Base-by-base conservation (phyloP, 2,888 invertebrate species). In the Ectropis crepuscularia region DNA sequence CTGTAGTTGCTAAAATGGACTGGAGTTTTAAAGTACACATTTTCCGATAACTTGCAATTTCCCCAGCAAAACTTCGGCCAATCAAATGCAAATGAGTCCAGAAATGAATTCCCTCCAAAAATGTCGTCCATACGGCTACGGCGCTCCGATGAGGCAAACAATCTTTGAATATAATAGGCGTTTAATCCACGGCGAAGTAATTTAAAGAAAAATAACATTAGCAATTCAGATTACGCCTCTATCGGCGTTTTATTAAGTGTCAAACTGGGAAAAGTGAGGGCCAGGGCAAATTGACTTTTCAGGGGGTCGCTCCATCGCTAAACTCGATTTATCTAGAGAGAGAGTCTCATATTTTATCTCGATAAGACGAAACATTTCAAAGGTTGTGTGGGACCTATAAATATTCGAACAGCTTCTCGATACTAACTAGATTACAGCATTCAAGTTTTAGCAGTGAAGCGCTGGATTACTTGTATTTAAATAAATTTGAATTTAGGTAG, bases 131-230 rank as follows among this genome's bases (percentile, higher is more conserved):
- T 75, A 36, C 57, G 67, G 77, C 77, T 78, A 82, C 79, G 80
- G 75, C 74, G 78, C 76, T 70, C 73, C 84, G 81, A 87, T 87
- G 80, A 81, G 76, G 81, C 83, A 81, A 86, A 85, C 86, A 87
- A 81, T 86, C 86, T 85, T 81, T 82, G 85, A 85, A 86, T 88
- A 88, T 89, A 86, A 90, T 87, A 84, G 86, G 80, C 80, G 75
- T 78, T 86, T 89, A 89, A 89, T 89, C 86, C 82, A 73, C 73
- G 77, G 75, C 81, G 76, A 85, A 87, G 90, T 90, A 89, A 90
- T 90, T 90, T 90, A 87, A 88, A 90, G 88, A 91, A 90, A 91
- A 90, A 91, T 90, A 91, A 89, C 89, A 91, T 91, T 91, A 90
- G 91, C 90, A 90, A 91, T 88, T 90, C 90, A 91, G 84, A 91